A percentile compares a stretch with the other conserved stretches of the same genome.
These are phyloP conservation scores for Theocolax elegans DNA, from an alignment of 1,140 invertebrate genomes.

Conservation along the genomic window DNA sequence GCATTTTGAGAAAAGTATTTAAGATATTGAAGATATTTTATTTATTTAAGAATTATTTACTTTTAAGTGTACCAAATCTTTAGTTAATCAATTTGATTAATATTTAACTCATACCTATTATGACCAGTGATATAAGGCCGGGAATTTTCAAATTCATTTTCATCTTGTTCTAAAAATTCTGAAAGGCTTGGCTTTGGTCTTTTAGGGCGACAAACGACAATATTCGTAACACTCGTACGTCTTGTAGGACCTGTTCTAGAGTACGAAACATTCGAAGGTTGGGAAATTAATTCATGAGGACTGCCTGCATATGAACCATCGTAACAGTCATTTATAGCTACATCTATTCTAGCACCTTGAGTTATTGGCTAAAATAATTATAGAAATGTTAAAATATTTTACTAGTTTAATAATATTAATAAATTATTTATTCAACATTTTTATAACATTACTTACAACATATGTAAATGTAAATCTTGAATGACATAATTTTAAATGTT, in stretches of 20 bases:
- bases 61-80: neutral
- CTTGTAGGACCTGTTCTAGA: slow-evolving; percentile 85
- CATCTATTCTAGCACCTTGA: slow-evolving; percentile 90
- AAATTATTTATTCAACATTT: neutral
- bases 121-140: slow-evolving; percentile 89
- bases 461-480: slow-evolving; percentile 93
- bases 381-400: too few species aligned
- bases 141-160: slow-evolving; percentile 83
- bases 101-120: slow-evolving; percentile 81
- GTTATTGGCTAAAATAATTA: slow-evolving; percentile 80
- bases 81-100: neutral
- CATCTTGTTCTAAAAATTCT: slow-evolving; percentile 86
- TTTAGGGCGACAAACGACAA: slow-evolving; percentile 88
- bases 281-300: slow-evolving; percentile 87
- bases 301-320: slow-evolving; percentile 96
- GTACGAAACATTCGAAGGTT: slow-evolving; percentile 73
- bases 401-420: neutral
- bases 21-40: too few species aligned
- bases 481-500: slow-evolving; percentile 94
- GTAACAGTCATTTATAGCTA: slow-evolving; percentile 93
- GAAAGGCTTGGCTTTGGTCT: slow-evolving; percentile 79
- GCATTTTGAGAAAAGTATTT: too few species aligned
- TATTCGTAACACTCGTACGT: slow-evolving; percentile 86
- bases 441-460: slow-evolving; percentile 73
- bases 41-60: too few species aligned